These are phyloP conservation scores for Centropus bengalensis DNA, from an alignment of 2,113 vertebrate species.

Conservation along the genomic window DNA sequence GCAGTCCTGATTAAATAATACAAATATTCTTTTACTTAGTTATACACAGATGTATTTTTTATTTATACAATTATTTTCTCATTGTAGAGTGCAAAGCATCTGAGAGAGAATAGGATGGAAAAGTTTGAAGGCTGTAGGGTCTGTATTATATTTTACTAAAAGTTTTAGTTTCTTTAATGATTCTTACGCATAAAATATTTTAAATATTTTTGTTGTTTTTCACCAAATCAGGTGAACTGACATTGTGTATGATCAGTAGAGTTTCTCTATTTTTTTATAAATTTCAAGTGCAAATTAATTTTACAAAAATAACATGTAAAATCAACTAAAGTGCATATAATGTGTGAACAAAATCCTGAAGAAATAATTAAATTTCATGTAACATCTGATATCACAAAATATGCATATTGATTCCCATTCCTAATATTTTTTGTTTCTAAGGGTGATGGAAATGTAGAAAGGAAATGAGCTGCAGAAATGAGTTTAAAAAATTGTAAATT, in stretches of 20 bases:
- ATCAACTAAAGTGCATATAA: background rate
- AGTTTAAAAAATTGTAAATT: background rate
- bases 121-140: background rate
- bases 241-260: background rate
- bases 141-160: background rate
- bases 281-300: background rate
- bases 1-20: background rate
- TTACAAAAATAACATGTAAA: background rate
- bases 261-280: background rate
- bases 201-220: background rate
- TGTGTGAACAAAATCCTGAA: background rate
- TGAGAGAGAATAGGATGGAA: background rate
- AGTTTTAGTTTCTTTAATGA: background rate
- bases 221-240: background rate
- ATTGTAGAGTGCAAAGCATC: background rate
- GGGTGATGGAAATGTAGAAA: background rate
- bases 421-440: background rate
- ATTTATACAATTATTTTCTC: background rate
- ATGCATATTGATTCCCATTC: background rate
- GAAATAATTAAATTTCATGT: background rate
- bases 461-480: background rate
- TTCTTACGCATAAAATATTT: background rate
- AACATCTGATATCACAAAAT: background rate
- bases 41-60: background rate
- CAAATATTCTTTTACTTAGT: background rate